A percentile compares a stretch with the other conserved stretches of the same genome.
Evolutionary conservation across 2,797 vertebrate genomes (phyloP).

Genomic region (Lophotriccus pileatus): DNA sequence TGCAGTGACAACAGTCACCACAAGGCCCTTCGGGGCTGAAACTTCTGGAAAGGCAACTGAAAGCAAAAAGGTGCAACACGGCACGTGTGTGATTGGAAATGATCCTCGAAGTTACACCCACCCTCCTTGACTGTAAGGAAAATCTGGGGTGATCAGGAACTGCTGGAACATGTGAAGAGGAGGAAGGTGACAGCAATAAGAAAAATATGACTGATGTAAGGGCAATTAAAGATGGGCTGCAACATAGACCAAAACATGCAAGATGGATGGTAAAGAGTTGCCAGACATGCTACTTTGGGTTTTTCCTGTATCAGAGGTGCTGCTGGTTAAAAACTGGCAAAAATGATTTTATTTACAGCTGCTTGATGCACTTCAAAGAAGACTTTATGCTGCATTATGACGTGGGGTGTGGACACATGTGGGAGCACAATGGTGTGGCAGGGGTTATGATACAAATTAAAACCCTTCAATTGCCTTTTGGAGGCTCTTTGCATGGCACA

Average conservation of each 20-base stretch:
- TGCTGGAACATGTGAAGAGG: not conserved
- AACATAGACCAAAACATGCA: not conserved
- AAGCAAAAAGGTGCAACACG: not conserved
- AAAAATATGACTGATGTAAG: conserved; percentile 10
- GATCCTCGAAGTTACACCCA: not conserved
- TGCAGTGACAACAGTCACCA: not conserved
- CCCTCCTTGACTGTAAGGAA: not conserved
- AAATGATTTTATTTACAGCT: not conserved
- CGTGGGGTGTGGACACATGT: not conserved
- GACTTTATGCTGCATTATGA: not conserved
- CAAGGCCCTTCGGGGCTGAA: not conserved
- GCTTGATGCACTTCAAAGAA: not conserved
- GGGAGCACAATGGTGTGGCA: not conserved
- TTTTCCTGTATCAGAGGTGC: not conserved
- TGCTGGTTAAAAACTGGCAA: not conserved
- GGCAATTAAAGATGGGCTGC: conserved; percentile 40
- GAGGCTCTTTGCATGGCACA: not conserved
- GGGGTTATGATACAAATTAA: not conserved
- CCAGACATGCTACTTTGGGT: not conserved
- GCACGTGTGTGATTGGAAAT: not conserved
- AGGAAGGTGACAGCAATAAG: not conserved
- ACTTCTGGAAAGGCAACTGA: not conserved
- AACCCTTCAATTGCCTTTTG: not conserved
- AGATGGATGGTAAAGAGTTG: not conserved
- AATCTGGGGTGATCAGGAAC: not conserved